Conservation (phyloP, 2,113 vertebrate genomes). For the Triplophysa siluroides region DNA sequence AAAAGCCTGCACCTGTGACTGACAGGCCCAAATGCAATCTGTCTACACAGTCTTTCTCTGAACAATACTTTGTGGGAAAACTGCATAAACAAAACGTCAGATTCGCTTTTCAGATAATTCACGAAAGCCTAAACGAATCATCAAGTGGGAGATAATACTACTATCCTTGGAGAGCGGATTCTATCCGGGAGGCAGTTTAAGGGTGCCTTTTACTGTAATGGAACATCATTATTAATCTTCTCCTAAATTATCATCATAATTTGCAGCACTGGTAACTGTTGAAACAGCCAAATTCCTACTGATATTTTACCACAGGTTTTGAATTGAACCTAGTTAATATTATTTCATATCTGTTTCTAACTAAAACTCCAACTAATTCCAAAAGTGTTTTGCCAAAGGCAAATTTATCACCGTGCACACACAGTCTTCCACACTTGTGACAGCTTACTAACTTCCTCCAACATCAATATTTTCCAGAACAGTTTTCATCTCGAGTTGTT, state of each 20-base stretch:
- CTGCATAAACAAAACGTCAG: slow-evolving; percentile 51
- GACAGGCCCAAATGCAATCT: slow-evolving; percentile 48
- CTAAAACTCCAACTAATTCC: background rate
- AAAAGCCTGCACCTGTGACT: slow-evolving; percentile 53
- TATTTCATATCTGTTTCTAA: too few species aligned
- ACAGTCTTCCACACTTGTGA: slow-evolving; percentile 42
- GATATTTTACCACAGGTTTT: background rate
- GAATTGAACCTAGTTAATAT: too few species aligned
- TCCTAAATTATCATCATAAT: slow-evolving; percentile 20
- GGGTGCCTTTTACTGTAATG: slow-evolving; percentile 8
- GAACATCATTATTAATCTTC: slow-evolving; percentile 32
- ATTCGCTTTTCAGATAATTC: slow-evolving; percentile 43
- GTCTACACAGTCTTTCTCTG: slow-evolving; percentile 33
- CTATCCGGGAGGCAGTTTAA: slow-evolving; percentile 26
- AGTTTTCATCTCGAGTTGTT: slow-evolving; percentile 37
- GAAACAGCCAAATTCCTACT: background rate
- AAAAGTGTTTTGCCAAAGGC: slow-evolving; percentile 20
- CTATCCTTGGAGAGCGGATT: slow-evolving; percentile 12
- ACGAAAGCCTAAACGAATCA: slow-evolving; percentile 3
- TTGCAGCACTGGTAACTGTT: background rate
- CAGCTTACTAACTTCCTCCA: slow-evolving; percentile 42
- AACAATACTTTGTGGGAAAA: slow-evolving; percentile 41
- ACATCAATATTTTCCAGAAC: slow-evolving; percentile 46
- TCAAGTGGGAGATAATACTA: slow-evolving; percentile 3
- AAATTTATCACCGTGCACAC: slow-evolving; percentile 35